phyloP scores from a whole-genome alignment of 35 echinoderm and acorn worm species.

The Ptychodera flava region DNA sequence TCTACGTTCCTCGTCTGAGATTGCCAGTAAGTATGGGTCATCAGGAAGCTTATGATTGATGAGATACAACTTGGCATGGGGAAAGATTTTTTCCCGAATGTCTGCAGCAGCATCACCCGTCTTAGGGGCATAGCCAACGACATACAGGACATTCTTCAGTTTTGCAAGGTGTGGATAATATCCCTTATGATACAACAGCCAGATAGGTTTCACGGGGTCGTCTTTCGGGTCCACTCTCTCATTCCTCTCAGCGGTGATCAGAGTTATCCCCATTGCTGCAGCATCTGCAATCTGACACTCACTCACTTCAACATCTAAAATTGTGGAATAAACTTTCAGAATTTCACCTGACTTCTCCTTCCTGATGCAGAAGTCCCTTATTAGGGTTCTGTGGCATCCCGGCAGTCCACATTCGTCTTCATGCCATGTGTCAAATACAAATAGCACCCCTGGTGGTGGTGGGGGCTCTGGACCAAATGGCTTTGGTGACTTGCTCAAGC shows the following conservation, averaged over 20 bases:
- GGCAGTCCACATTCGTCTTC: background rate
- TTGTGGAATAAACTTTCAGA: background rate
- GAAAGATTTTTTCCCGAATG: background rate
- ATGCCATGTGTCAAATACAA: background rate
- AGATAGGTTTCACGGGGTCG: background rate
- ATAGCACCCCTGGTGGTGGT: background rate
- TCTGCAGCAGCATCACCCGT: background rate
- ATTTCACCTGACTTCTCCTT: background rate
- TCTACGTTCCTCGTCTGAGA: too few relatives aligned
- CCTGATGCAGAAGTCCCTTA: background rate
- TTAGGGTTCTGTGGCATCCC: background rate
- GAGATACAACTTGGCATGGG: background rate
- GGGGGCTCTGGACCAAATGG: too few relatives aligned
- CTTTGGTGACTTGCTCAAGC: too few relatives aligned
- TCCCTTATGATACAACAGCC: background rate
- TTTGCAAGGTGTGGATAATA: background rate
- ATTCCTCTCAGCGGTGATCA: background rate
- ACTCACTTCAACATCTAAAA: background rate
- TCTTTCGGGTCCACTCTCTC: background rate
- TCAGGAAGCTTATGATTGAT: background rate
- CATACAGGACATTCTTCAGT: background rate
- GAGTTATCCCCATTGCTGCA: background rate
- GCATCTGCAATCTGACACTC: background rate
- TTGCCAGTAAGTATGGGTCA: background rate
- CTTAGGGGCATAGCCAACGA: background rate